Evolutionary conservation across 2,888 invertebrate species (phyloP), one percentile per base, ranked within the genome.

Genomic region (Pyralis farinalis): DNA sequence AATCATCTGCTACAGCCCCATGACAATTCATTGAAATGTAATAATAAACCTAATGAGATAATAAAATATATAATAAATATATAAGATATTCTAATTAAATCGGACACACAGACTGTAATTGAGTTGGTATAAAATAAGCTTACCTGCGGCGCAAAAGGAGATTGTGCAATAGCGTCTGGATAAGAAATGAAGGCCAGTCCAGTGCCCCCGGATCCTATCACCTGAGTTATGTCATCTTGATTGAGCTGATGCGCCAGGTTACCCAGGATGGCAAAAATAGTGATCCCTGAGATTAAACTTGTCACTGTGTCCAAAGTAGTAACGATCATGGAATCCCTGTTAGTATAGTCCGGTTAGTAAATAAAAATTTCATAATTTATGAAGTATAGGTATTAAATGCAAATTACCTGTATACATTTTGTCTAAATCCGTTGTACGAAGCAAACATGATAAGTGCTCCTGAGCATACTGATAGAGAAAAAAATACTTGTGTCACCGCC

Each of bases 131-230:
- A 16, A 16, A 25, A 5, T 25, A 25, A 2, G 7, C 58, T 46
- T 46, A 93, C 93, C 90, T 95, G 96, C 1, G 96, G 95, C 3
- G 93, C 92, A n/a, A 90, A 78, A 27, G 91, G 89, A 49, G 96
- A 95, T 57, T 94, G 93, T 0, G 95, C 92, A 43, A 96, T 92
- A 1, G 96, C 96, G 58, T 95, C 95, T 0, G 96, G 96, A 74
- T 96, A 96, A 0, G 95, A 95, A 22, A 96, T 92, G 63, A 96
- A 96, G 0, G 96, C 96, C 34, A 96, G 81, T 8, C 96, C 94
- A 0, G 95, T 92, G 1, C 96, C 96, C 28, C 94, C 93, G 27
- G 90, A 74, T 1, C 93, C 92, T 0, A 96, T 92, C 0, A 95
- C 94, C 4, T 91, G 77, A 2, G 82, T 64, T 1, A 95, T 91